Evolutionary conservation across 2,113 vertebrate genomes (phyloP), one percentile per base, ranked within the genome.

Genomic region (Fregata magnificens): DNA sequence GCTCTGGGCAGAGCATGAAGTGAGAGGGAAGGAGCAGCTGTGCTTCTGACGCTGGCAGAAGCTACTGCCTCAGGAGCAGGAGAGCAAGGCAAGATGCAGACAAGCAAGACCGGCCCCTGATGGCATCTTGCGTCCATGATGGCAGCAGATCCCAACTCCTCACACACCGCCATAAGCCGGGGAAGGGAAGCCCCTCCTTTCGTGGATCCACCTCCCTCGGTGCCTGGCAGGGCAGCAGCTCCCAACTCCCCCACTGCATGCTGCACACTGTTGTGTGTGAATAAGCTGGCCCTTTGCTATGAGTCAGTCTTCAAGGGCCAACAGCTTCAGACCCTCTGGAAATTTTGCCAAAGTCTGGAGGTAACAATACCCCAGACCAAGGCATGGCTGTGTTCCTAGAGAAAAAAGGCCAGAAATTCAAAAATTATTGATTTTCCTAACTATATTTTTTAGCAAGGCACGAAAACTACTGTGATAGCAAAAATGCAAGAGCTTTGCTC

Each of bases 101-200:
- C 17, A 63, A 63, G 5, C 5, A 77, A 56, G 20, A 56, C 25
- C 40, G 45, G 32, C 9, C 58, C 21, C 11, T 72, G 34, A 16
- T 36, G 31, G 24, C 38, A 36, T 26, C 24, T 86, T 45, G 6
- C 40, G 90, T 65, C 56, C 38, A 19, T 1, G 0, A 42, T 18
- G 14, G 44, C 44, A 86, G 34, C 49, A 88, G 36, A 61, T 55
- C 16, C 49, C 49, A 65, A 0, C 5, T 63, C 29, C 17, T n/a
- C 59, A 45, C 18, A 69, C 80, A 49, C 6, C 1, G 0, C 16
- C 4, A 0, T 3, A 61, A 67, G 9, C 18, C 0, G 0, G 44
- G 25, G 16, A 55, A 0, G 44, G 25, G 16, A 55, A 82, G 9
- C 0, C 10, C 2, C 10, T 63, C 29, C 29, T 79, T 71, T 53